Base-by-base conservation (phyloP, 2,113 vertebrate species). In the Corythaixoides concolor region DNA sequence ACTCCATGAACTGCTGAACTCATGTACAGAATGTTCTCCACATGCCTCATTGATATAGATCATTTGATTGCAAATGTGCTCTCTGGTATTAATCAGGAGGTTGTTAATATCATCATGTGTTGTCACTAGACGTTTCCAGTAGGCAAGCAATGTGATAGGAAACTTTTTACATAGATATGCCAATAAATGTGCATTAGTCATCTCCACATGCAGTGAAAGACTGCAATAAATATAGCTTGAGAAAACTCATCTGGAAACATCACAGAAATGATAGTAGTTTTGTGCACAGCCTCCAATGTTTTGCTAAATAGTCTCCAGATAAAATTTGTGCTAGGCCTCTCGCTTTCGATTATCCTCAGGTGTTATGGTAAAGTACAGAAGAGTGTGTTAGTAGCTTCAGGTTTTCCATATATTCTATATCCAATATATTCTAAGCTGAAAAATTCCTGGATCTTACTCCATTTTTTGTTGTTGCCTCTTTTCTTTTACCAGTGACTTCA, bases 11-110 rank as follows among this genome's bases (percentile, higher is more conserved):
- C 90, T 91, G 47, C 88, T 95, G 88, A 96, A 96, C 68, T 96
- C 59, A 16, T 41, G 72, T 79, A 94, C 96, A 94, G 89, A 96
- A 92, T 94, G 72, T 97, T 96, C 94, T 94, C 84, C 79, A 50
- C 78, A 69, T 82, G 88, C 90, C 78, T 95, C 88, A 75, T n/a
- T 88, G 93, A 84, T 86, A 91, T 17, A 96, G 70, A 72, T 64
- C 58, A 88, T 92, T 94, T 91, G 89, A 96, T 75, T 95, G 85
- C 60, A 95, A 95, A 97, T 90, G 56, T 74, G 55, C 30, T 94
- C 62, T 32, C 56, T 59, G 28, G 17, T 93, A 93, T 97, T 97
- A 95, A 95, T 96, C 56, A 84, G 80, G 50, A 89, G 45, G 75
- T 53, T 94, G 67, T 96, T 96, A 94, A 81, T 78, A 89, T 55